Evolutionary conservation across 2,888 invertebrate genomes (phyloP), one percentile per base, ranked within the genome.

Genomic region (Cryptus viduatorius): DNA sequence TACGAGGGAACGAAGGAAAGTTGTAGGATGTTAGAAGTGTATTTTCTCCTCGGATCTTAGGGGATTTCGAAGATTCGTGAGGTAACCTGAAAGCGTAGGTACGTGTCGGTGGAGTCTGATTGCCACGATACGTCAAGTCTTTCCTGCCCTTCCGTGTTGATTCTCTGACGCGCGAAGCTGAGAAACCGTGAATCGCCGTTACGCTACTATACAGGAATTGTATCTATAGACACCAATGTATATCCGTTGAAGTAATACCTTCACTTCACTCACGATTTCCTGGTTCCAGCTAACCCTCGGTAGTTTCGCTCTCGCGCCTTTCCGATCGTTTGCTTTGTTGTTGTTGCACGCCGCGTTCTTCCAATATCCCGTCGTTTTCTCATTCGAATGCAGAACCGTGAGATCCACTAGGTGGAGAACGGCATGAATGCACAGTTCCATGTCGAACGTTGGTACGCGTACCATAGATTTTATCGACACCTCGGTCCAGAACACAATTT

Each of bases 341-440:
- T 44, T 59, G 24, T 59, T 56, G 56, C 37, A 31, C 24, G 42
- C 42, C 8, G 12, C 16, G 29, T 50, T 16, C 46, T 71, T 84
- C 31, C 88, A 87, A 89, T 89, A 88, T 88, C 87, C 86, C 85
- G 87, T 87, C 86, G 84, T 85, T 86, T 87, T 85, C 86, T 89
- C 87, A 88, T 91, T 90, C 88, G 86, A 88, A 91, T 88, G 87
- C 89, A 89, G 59, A 31, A 61, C 77, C 44, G 46, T 24, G 46
- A 61, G 56, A 82, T 82, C 69, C 79, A 80, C 67, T 48, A 50
- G 53, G 67, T 64, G 61, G 37, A 67, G 72, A 59, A 37, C 8
- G 44, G 37, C n/a, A 16, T 69, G 19, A 69, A 64, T 50, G 44
- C 42, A 37, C 19, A 78, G n/a, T 31, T 61, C 42, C 2, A 29